Base-by-base conservation (phyloP, 2,797 vertebrate genomes). In the Pseudochaenichthys georgianus region DNA sequence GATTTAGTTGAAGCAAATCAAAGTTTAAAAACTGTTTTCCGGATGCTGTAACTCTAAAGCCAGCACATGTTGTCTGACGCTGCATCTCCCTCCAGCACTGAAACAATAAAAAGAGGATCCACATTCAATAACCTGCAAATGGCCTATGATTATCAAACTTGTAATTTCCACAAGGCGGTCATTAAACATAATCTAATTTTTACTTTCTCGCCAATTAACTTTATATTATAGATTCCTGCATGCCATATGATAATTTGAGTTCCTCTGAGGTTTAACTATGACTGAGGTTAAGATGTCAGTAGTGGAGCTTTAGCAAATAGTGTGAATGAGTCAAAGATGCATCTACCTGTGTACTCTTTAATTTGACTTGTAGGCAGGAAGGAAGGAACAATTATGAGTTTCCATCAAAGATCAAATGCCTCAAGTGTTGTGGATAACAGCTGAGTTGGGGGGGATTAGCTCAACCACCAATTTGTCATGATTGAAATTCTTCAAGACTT, bases 61-160 rank as follows among this genome's bases (percentile, higher is more conserved):
- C 72, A 73, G 75, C 66, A 79, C 55, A 79, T 62, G 61, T 70
- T 73, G 28, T 57, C 45, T 75, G 64, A 72, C 3, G 34, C 67
- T 80, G 55, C 55, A 5, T 85, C 87, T 91, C 92, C 93, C 90
- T 88, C 48, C 73, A 94, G 93, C 93, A 72, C 73, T 86, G 77
- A 88, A 91, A 92, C 89, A 91, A 90, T 94, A 91, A 92, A 93
- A 91, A 83, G 77, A 83, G 17, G 83, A 87, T 90, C 87, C 83
- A 83, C 85, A 81, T 94, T 93, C 84, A 93, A 93, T 93, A 93
- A 92, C 89, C 78, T 88, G 76, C 87, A 90, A 92, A 91, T 92
- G 86, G 81, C 80, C 90, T 89, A 78, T 91, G 90, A 93, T 94
- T 93, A 90, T 92, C 84, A 91, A 94, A 93, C 88, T 90, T 93